Evolutionary conservation across 2,888 invertebrate genomes (phyloP), one percentile per base, ranked within the genome.

Genomic region (Kryphioiulus occultus): DNA sequence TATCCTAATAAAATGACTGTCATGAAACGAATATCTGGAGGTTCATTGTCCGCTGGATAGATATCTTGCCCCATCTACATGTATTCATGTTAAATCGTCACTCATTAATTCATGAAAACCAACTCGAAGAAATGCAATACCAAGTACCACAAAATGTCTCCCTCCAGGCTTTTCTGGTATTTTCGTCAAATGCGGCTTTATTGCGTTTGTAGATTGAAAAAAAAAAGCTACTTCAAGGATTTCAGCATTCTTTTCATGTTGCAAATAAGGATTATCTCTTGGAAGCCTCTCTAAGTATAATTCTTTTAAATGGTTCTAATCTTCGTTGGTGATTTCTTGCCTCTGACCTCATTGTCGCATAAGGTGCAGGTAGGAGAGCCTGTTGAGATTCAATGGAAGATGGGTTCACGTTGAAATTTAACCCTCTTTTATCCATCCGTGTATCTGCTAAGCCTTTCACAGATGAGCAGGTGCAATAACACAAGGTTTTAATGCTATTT

Each of bases 1-100:
- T 53, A 53, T 53, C 53, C 53, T 53, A n/a, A 53, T 53, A 53
- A 53, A 53, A 53, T 53, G 53, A 53, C 53, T 53, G 53, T 53
- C 53, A 53, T 53, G 53, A 53, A 53, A 53, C n/a, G 19, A 53
- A 53, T 53, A 53, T 53, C 53, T n/a, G n/a, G 53, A 53, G 53
- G 53, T 15, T 53, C 53, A 53, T 53, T 53, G 53, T 53, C 53
- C 53, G 53, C 5, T n/a, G 53, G 19, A n/a, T 4, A 53, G 53
- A 53, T n/a, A 53, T 53, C 53, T n/a, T 53, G 9, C 12, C 53
- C 53, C 53, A 53, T 53, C 53, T 53, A n/a, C 53, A 53, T 53
- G 53, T 53, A 7, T 53, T 53, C 53, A n/a, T 53, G 53, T 53
- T 53, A 53, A 53, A 19, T 53, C 53, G 53, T 53, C 53, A 53